Conservation (phyloP, 2,888 invertebrate genomes). For the Drosophila gaucha region DNA sequence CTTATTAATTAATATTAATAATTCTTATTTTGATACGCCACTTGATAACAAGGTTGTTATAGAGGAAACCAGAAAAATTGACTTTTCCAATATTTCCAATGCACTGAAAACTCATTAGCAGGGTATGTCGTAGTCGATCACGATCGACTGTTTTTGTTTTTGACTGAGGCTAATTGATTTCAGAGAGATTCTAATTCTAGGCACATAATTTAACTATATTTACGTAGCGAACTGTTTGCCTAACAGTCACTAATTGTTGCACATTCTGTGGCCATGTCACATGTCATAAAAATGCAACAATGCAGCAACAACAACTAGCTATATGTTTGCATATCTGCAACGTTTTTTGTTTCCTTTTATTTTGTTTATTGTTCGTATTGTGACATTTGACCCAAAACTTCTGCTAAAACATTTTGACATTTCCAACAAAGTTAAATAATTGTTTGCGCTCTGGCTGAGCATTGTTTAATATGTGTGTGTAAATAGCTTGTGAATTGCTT, state of each 20-base stretch:
- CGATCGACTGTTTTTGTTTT: neutral
- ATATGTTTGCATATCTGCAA: constrained; percentile 31
- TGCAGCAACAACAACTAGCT: constrained; percentile 26
- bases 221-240: constrained; percentile 38
- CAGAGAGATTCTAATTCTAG: constrained; percentile 13
- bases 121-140: neutral
- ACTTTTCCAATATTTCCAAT: no score
- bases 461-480: constrained; percentile 1
- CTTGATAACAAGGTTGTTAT: no score
- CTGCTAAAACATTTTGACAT: constrained; percentile 64
- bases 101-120: no score
- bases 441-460: neutral
- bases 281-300: constrained; percentile 33
- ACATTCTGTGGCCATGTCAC: constrained; percentile 42
- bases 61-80: no score
- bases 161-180: constrained; percentile 51
- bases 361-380: constrained; percentile 2
- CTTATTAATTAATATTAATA: no score
- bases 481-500: neutral
- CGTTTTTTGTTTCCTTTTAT: constrained; percentile 12
- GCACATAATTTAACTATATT: constrained; percentile 49
- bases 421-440: constrained; percentile 31
- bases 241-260: constrained; percentile 62
- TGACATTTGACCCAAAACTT: constrained; percentile 56
- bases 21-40: no score